A percentile compares a stretch with the other conserved stretches of the same genome.
Evolutionary conservation across 1,140 invertebrate genomes (phyloP).

Genomic region (Pectinophora gossypiella): DNA sequence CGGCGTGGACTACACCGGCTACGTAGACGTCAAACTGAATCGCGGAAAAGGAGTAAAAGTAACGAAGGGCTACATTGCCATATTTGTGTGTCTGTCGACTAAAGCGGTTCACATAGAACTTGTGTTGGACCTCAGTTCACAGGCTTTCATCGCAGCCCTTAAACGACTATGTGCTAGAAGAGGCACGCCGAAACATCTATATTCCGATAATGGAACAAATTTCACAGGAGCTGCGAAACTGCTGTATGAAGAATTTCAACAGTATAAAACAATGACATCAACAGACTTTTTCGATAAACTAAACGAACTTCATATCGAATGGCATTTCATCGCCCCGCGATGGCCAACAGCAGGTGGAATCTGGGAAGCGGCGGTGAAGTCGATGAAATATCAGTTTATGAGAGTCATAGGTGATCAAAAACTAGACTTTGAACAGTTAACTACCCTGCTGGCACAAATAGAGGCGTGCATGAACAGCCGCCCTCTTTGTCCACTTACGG

Average conservation of each 20-base stretch:
- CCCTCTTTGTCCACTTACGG: neutral
- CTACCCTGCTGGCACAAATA: constrained; percentile 3
- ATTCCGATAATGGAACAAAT: neutral
- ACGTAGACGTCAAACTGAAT: neutral
- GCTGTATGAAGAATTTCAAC: neutral
- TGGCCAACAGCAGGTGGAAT: neutral
- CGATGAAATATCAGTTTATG: neutral
- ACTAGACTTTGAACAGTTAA: constrained; percentile 2
- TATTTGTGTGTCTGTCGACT: neutral
- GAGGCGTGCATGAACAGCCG: constrained; percentile 1
- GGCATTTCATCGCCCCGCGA: neutral
- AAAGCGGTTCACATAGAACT: neutral
- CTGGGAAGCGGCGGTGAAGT: neutral
- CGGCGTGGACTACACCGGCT: neutral
- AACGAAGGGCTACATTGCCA: neutral
- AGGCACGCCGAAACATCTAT: neutral
- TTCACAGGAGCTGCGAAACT: constrained; percentile 1
- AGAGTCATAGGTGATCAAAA: neutral
- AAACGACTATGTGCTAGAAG: neutral
- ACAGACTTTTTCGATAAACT: constrained; percentile 5
- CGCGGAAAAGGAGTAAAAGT: neutral
- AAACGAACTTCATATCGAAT: neutral
- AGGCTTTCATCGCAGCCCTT: neutral
- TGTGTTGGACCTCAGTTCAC: neutral
- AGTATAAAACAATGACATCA: neutral